Evolutionary conservation across 2,797 vertebrate genomes (phyloP), one percentile per base, ranked within the genome.

Genomic region (Gambelia wislizenii): DNA sequence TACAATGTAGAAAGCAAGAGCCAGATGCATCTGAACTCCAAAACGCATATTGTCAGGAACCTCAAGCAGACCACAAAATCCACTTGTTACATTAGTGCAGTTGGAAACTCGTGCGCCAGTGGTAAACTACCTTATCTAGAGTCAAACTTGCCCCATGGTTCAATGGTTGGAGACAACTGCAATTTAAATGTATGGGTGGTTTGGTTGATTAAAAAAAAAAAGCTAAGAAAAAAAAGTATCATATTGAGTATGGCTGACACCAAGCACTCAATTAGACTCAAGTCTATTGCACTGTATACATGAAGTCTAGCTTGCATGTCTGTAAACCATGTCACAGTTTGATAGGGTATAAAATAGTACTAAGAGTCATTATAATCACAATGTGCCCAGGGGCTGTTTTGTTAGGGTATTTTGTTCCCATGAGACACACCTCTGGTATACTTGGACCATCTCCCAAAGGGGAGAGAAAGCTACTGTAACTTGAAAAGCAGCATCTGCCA

Each of bases 1-100:
- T 93, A 96, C 93, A 95, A 96, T 64, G 91, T 25, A 91, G 92
- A 96, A 95, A 96, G 95, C 93, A 91, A 96, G 27, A 96, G 95
- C 93, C 94, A 93, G 91, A 91, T 47, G 94, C 91, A 95, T 92
- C 87, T 92, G 88, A 96, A 92, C 85, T 87, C 87, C 91, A 94
- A 94, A 89, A 86, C 74, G 69, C 86, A 85, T 89, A 93, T 77
- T 89, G 69, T 93, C 91, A 87, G 93, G 94, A 92, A 91, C 90
- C 87, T 90, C 91, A 92, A 94, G 20, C 82, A 90, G 91, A 92
- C 70, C 93, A 89, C 87, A 91, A 92, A 95, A 74, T 85, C 94
- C 87, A 94, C 95, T 93, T 96, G 91, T 92, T 67, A 89, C 88
- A 4, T 91, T 88, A 94, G 85, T 90, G 92, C 92, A 93, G 85